Conservation (phyloP, 1,140 invertebrate genomes). For the Neoseiulus cucumeris region DNA sequence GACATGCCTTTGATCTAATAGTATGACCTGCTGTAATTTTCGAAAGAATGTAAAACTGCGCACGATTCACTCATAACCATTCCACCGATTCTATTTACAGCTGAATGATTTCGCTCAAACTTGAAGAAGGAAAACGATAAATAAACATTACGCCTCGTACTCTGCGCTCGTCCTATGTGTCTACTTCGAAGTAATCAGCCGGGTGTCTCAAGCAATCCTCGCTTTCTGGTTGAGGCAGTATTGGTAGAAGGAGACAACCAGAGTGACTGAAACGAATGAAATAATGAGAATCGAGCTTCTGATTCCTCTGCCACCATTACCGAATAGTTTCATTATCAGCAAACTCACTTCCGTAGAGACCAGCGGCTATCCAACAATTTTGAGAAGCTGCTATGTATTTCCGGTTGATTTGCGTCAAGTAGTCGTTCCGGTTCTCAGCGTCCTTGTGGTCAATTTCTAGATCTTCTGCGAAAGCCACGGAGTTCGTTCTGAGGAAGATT, state of each 20-base stretch:
- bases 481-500: constrained; percentile 16
- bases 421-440: neutral
- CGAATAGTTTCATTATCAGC: too few relatives aligned
- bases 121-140: too few relatives aligned
- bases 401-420: constrained; percentile 9
- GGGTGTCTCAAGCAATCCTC: neutral
- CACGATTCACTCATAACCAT: too few relatives aligned
- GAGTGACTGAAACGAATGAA: neutral
- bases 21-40: too few relatives aligned
- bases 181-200: neutral
- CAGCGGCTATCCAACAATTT: constrained; percentile 20
- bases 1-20: too few relatives aligned
- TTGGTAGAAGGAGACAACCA: neutral
- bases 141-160: neutral
- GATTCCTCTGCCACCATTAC: too few relatives aligned
- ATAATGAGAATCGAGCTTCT: too few relatives aligned
- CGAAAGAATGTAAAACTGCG: too few relatives aligned
- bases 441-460: constrained; percentile 16
- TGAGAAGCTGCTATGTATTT: constrained; percentile 16
- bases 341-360: constrained; percentile 16
- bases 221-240: neutral
- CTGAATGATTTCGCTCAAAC: too few relatives aligned
- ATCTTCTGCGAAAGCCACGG: constrained; percentile 19
- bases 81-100: too few relatives aligned
- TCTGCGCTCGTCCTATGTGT: neutral